These are phyloP conservation scores for Hypomecis punctinalis DNA, from an alignment of 2,888 invertebrate genomes.

Conservation along the genomic window DNA sequence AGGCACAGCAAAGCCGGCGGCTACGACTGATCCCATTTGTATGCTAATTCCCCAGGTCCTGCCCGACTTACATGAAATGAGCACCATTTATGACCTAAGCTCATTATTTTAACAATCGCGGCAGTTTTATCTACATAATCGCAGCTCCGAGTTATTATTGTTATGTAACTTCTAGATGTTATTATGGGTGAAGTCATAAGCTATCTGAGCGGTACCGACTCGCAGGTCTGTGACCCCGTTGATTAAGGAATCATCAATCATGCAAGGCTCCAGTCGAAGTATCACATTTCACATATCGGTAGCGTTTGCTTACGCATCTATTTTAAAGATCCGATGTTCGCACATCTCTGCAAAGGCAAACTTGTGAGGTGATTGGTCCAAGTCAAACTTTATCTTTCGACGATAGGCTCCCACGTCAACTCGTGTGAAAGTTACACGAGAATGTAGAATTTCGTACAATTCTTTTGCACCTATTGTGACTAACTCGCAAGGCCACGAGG, in stretches of 20 bases:
- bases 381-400: constrained; percentile 31
- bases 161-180: constrained; percentile 54
- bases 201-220: constrained; percentile 57
- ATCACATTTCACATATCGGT: constrained; percentile 72
- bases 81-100: constrained; percentile 41
- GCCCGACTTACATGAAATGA: constrained; percentile 37
- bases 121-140: constrained; percentile 33
- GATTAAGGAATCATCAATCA: constrained; percentile 83
- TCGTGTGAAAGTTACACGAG: constrained; percentile 29
- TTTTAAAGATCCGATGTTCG: constrained; percentile 49
- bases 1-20: constrained; percentile 51
- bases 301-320: constrained; percentile 53
- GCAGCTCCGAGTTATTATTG: constrained; percentile 28
- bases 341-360: constrained; percentile 31
- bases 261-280: constrained; percentile 64
- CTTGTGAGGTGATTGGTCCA: constrained; percentile 39
- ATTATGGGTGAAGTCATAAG: constrained; percentile 69
- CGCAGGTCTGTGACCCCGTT: constrained; percentile 71
- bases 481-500: constrained; percentile 52
- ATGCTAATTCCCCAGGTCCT: constrained; percentile 57
- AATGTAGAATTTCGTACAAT: constrained; percentile 28
- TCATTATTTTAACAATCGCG: constrained; percentile 36
- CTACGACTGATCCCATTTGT: constrained; percentile 64
- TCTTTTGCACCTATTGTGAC: constrained; percentile 38
- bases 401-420: constrained; percentile 16